Evolutionary conservation across 2,888 invertebrate genomes (phyloP).

Genomic region (Elegia similella): DNA sequence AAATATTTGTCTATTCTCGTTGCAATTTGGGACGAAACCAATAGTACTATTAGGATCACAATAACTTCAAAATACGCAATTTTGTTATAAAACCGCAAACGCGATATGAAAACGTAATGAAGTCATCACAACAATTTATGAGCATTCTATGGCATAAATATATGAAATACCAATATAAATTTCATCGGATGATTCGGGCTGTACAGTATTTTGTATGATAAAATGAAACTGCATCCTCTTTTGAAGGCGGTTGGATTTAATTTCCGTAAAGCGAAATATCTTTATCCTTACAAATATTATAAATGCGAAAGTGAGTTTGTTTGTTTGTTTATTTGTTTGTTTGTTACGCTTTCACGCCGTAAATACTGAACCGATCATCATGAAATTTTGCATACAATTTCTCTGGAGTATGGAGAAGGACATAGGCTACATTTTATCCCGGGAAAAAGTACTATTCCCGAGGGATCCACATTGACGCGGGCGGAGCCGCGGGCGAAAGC

Average conservation of each 20-base stretch:
- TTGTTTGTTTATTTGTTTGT: too few species aligned
- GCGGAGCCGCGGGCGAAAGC: too few species aligned
- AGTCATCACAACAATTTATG: neutral
- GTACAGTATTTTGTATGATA: neutral
- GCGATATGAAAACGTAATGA: neutral
- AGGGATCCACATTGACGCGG: too few species aligned
- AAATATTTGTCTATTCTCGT: neutral
- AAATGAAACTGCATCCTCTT: neutral
- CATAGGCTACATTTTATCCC: too few species aligned
- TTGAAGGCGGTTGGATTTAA: neutral
- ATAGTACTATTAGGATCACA: neutral
- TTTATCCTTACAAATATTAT: too few species aligned
- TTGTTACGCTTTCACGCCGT: too few species aligned
- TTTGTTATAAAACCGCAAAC: slow-evolving; percentile 1
- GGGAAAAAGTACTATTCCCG: too few species aligned
- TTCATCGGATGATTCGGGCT: neutral
- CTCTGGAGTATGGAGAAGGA: too few species aligned
- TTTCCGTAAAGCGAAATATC: neutral
- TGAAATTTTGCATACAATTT: too few species aligned
- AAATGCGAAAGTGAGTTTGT: too few species aligned
- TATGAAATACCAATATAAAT: neutral
- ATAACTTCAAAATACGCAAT: neutral
- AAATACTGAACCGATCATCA: too few species aligned
- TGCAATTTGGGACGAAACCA: neutral
- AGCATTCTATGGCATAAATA: neutral